Evolutionary conservation across 2,888 invertebrate species (phyloP), one percentile per base, ranked within the genome.

Genomic region (Watsonalla binaria): DNA sequence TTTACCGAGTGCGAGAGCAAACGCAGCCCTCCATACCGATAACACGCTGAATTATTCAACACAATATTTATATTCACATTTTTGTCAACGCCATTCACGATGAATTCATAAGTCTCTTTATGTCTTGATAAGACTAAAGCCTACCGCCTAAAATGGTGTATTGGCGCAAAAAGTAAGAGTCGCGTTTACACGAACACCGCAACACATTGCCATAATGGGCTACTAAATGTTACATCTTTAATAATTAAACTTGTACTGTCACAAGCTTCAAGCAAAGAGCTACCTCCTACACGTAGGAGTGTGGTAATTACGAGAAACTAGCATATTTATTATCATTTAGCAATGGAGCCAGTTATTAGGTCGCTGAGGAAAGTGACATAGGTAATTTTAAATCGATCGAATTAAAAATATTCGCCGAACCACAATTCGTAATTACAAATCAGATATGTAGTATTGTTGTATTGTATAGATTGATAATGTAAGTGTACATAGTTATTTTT

Each of bases 51-150:
- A 90, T 90, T 78, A 90, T 90, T 90, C 90, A 90, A 80, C 74
- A 75, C 82, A 86, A 83, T 84, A 86, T 87, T 86, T 87, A 90
- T 88, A 87, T 86, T 89, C 88, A 86, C 88, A 88, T 90, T 90
- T 90, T 90, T 89, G 85, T 86, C 89, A 88, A 88, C 88, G 87
- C 89, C 88, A 84, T 87, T 86, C 83, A 83, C 74, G 78, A 86
- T 85, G 80, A 84, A 89, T 88, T 89, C 87, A 88, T 87, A 86
- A 84, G 80, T 78, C 81, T 85, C 86, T 86, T 89, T 90, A 90
- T 88, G 90, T 90, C 89, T 90, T 89, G 86, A 90, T 90, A 88
- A 88, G 82, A 86, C 81, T 88, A 86, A 90, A 88, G 89, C 86
- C 85, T 80, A 88, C 75, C 75, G 74, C 83, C 85, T 60, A 79